These are phyloP conservation scores for Cheilosia impressa DNA, from an alignment of 2,888 invertebrate species.

Conservation along the genomic window DNA sequence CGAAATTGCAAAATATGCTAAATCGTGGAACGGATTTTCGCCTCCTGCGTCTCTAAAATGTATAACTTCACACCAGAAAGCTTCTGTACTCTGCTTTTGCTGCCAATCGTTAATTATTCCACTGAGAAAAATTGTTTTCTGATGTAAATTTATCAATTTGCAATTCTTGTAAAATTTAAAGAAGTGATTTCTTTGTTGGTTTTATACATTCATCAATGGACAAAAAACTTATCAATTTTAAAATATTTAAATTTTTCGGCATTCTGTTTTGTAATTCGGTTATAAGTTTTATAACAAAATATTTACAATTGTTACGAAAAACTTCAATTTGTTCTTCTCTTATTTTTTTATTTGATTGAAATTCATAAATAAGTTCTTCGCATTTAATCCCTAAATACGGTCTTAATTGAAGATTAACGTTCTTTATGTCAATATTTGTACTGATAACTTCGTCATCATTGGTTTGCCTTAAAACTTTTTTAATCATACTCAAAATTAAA, in stretches of 20 bases:
- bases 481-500: slow-evolving; percentile 6
- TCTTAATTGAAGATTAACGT: no score
- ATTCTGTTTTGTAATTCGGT: slow-evolving; percentile 3
- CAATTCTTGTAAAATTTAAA: no score
- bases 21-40: slow-evolving; percentile 16
- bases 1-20: slow-evolving; percentile 8
- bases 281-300: slow-evolving; percentile 1
- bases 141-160: no score
- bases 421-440: no score
- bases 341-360: background rate
- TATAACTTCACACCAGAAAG: slow-evolving; percentile 21
- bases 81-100: background rate
- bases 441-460: background rate
- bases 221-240: slow-evolving; percentile 5
- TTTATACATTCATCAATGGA: background rate
- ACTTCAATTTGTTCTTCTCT: background rate
- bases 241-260: slow-evolving; percentile 3
- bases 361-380: background rate
- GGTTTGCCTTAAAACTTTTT: background rate
- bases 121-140: no score
- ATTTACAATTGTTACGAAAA: background rate
- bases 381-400: no score
- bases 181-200: background rate
- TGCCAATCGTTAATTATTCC: no score
- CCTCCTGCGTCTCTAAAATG: slow-evolving; percentile 11